Percentiles rank a stretch among this genome's conserved stretches.
phyloP scores from a whole-genome alignment of 2,113 vertebrate genomes.

The Mormyrus iriodes region DNA sequence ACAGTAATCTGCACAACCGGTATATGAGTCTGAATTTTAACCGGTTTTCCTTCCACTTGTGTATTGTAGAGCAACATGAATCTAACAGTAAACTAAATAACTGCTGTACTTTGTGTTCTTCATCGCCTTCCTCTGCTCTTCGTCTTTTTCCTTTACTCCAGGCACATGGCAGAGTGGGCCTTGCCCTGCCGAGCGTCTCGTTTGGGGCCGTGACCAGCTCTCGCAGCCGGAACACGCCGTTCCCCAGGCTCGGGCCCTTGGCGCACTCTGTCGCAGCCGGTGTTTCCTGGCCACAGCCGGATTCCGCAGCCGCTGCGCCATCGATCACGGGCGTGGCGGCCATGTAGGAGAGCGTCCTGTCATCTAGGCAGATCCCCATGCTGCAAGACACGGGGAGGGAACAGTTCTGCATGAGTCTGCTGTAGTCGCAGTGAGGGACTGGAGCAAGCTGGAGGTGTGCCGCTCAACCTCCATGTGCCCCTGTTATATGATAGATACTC shows the following conservation, averaged over 20 bases:
- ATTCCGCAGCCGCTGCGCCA: conserved; percentile 30
- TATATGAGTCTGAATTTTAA: not conserved
- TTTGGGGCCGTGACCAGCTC: conserved; percentile 39
- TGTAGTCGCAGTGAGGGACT: not conserved
- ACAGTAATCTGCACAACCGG: not conserved
- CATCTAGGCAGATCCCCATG: conserved; percentile 46
- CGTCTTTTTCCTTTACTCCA: not conserved
- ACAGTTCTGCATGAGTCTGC: not conserved
- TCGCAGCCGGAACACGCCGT: conserved; percentile 44
- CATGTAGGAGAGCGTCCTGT: conserved; percentile 48
- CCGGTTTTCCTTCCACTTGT: not conserved
- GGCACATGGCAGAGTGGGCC: not conserved
- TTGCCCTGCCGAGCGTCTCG: conserved; percentile 47
- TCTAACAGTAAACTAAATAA: not conserved
- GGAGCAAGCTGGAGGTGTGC: not conserved
- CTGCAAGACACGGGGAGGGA: conserved; percentile 29
- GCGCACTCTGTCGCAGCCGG: conserved; percentile 37
- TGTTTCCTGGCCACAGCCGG: conserved; percentile 33
- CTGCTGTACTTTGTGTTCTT: not conserved
- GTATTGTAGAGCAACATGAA: not conserved
- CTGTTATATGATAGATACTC: not conserved
- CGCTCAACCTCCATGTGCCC: not conserved
- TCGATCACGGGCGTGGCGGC: conserved; percentile 59
- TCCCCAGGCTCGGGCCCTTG: conserved; percentile 36
- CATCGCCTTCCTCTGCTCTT: not conserved